Percentiles rank a stretch among this genome's conserved stretches.
phyloP scores from a whole-genome alignment of 2,797 vertebrate genomes.

The Linurgus olivaceus region DNA sequence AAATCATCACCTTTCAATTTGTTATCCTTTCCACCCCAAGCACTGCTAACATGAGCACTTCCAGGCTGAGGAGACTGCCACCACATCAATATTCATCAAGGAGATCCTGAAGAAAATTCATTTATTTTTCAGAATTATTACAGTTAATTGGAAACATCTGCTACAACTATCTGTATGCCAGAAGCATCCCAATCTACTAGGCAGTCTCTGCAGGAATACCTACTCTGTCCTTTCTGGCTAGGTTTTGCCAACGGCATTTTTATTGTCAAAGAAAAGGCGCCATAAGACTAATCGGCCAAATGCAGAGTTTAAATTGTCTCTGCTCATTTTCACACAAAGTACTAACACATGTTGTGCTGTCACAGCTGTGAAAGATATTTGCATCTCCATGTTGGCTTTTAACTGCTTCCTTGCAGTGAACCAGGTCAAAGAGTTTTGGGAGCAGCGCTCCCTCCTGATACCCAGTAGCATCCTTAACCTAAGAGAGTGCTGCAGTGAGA shows the following conservation, averaged over 20 bases:
- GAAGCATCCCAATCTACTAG: background rate
- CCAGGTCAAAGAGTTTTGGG: background rate
- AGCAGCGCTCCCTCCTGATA: background rate
- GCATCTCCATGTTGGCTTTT: background rate
- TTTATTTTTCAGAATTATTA: slow-evolving; percentile 42
- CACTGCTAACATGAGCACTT: background rate
- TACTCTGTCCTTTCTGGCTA: background rate
- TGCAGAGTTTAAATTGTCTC: slow-evolving; percentile 26
- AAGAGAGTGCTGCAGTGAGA: background rate
- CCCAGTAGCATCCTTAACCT: background rate
- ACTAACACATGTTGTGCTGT: slow-evolving; percentile 26
- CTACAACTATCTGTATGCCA: slow-evolving; percentile 36
- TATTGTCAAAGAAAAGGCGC: slow-evolving; percentile 26
- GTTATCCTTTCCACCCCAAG: background rate
- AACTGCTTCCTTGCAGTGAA: background rate
- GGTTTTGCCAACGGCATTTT: slow-evolving; percentile 34
- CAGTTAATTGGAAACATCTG: slow-evolving; percentile 57
- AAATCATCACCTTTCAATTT: accelerated
- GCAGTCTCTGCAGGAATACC: slow-evolving; percentile 36
- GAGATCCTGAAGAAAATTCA: slow-evolving; percentile 13
- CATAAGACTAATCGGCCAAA: background rate
- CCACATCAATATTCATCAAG: background rate
- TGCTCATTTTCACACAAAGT: slow-evolving; percentile 40
- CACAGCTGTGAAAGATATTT: slow-evolving; percentile 43
- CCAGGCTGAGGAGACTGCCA: background rate